These are phyloP conservation scores for Philaenus spumarius DNA, from an alignment of 1,140 invertebrate species.

Conservation along the genomic window DNA sequence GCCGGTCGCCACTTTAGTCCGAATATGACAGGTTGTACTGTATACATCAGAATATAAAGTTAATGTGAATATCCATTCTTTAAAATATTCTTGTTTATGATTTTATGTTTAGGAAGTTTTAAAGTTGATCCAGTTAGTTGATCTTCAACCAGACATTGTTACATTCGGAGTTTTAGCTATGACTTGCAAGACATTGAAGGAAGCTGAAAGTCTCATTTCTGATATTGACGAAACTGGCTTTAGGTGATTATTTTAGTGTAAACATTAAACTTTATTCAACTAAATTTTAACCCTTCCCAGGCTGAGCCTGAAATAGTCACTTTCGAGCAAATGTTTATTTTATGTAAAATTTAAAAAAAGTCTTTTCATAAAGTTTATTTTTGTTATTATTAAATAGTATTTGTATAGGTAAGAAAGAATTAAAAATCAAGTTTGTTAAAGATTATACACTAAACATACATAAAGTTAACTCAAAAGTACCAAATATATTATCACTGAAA, in stretches of 20 bases:
- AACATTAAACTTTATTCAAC: not conserved
- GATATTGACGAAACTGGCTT: constrained; percentile 60
- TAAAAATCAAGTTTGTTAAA: no score
- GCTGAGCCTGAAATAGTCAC: not conserved
- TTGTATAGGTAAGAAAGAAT: constrained; percentile 1
- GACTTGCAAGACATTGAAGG: constrained; percentile 53
- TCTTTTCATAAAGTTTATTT: not conserved
- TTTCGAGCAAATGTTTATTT: no score
- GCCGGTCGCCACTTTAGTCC: no score
- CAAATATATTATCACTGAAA: no score
- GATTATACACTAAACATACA: no score
- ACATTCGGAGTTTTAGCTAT: constrained; percentile 82
- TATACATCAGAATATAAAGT: no score
- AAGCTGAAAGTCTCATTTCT: constrained; percentile 53
- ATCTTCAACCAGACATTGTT: constrained; percentile 62
- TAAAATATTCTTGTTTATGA: no score
- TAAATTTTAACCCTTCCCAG: constrained; percentile 4
- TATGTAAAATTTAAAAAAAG: no score
- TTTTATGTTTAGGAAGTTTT: constrained; percentile 47
- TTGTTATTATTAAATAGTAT: not conserved
- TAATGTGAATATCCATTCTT: no score
- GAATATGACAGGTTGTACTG: no score
- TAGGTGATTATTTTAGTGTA: constrained; percentile 41
- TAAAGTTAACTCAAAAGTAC: no score
- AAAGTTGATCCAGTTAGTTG: constrained; percentile 49